phyloP scores from a whole-genome alignment of 2,113 vertebrate species.

The Crotalus viridis region DNA sequence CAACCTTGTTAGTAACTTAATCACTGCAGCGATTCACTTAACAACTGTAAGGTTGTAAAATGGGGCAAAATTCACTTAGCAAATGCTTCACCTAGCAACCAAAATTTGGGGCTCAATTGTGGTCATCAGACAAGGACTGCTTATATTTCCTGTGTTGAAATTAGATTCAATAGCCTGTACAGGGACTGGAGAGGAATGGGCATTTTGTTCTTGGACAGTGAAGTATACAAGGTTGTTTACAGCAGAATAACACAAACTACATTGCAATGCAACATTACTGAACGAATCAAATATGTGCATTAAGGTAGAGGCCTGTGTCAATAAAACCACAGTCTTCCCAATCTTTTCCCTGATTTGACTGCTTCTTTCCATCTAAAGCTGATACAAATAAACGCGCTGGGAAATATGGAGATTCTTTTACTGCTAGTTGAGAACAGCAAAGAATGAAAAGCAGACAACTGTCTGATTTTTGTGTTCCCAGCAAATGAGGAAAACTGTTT shows the following conservation, averaged over 20 bases:
- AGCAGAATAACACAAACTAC: background rate
- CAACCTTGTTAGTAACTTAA: too few relatives aligned
- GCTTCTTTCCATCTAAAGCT: background rate
- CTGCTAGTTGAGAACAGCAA: conserved; percentile 27
- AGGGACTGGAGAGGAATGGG: background rate
- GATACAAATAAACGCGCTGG: background rate
- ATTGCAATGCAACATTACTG: background rate
- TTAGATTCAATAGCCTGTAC: background rate
- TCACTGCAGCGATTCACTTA: too few relatives aligned
- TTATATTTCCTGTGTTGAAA: background rate
- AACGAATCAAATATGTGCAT: background rate
- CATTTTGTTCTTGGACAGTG: background rate
- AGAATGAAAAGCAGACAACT: conserved; percentile 11
- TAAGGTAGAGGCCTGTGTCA: background rate
- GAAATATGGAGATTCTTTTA: conserved; percentile 18
- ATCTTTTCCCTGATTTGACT: background rate
- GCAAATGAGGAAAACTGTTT: conserved; percentile 63
- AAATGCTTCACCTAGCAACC: background rate
- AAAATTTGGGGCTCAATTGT: background rate
- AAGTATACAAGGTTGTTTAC: background rate
- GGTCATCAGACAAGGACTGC: background rate
- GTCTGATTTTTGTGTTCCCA: conserved; percentile 47
- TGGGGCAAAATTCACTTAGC: too few relatives aligned
- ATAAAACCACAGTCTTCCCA: background rate
- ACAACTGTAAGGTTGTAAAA: too few relatives aligned